phyloP scores from a whole-genome alignment of 1,140 invertebrate genomes.

The Riptortus pedestris region DNA sequence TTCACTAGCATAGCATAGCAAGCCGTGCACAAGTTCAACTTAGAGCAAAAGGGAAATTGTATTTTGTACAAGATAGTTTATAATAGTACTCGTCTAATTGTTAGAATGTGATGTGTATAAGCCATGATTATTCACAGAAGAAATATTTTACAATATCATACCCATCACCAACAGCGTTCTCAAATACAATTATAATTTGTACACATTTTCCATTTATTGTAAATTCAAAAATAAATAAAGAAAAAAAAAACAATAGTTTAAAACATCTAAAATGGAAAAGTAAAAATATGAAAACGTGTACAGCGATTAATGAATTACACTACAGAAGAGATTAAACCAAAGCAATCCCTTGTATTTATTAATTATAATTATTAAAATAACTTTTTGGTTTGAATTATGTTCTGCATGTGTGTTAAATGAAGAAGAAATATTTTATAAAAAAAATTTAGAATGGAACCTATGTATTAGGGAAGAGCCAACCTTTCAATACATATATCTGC shows the following conservation, averaged over 20 bases:
- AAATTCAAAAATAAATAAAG: constrained; percentile 12
- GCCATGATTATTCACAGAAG: constrained; percentile 20
- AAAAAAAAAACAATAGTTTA: neutral
- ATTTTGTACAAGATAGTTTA: neutral
- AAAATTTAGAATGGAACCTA: too few relatives aligned
- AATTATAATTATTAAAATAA: neutral
- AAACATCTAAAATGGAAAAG: too few relatives aligned
- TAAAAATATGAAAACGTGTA: constrained; percentile 10
- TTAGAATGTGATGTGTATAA: constrained; percentile 17
- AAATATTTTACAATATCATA: constrained; percentile 9
- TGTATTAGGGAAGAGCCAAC: too few relatives aligned
- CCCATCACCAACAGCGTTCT: constrained; percentile 16
- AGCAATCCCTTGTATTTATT: neutral
- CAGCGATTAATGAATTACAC: neutral
- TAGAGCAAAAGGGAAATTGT: neutral
- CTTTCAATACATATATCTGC: too few relatives aligned
- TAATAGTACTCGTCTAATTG: neutral
- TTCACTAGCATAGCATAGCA: constrained; percentile 4
- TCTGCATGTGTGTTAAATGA: too few relatives aligned
- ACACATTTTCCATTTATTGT: constrained; percentile 10
- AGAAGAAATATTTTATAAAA: too few relatives aligned
- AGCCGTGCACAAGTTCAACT: constrained; percentile 14
- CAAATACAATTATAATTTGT: constrained; percentile 3
- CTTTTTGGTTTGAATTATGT: too few relatives aligned
- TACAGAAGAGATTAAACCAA: constrained; percentile 19